Evolutionary conservation across 1,140 invertebrate species (phyloP), one percentile per base, ranked within the genome.

Genomic region (Calephelis virginiensis): DNA sequence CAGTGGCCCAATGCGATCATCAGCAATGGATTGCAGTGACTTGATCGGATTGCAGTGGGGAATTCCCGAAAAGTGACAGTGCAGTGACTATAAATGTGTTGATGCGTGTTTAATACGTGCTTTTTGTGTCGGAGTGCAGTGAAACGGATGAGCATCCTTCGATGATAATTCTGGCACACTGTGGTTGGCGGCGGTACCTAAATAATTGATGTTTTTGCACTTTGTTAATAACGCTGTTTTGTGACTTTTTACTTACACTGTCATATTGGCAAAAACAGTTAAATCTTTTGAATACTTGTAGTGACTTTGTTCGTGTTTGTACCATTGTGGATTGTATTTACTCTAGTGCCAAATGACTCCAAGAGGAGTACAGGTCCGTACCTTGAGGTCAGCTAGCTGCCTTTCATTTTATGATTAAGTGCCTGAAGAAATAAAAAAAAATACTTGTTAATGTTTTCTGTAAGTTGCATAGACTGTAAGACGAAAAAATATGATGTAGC

Each of bases 21-120:
- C 71, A 67, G 70, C 73, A 70, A 87, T 76, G 87, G 87, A 90
- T 90, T 90, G 87, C 87, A 90, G 87, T 90, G 87, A 78, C 77
- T 77, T 63, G 76, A 64, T 85, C 83, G 87, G 87, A 90, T 90
- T 90, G 87, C 87, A 90, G 88, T 90, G 88, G 80, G 86, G 76
- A 77, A 81, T 68, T 69, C 71, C 70, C 77, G 70, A 76, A 77
- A 70, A 86, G 85, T 90, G 86, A 84, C 64, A 84, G 88, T 89
- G 86, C 66, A 83, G 86, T 90, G 86, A 80, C 78, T 53, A 78
- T 69, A 69, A 61, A 73, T 82, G 85, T 90, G 80, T 73, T 77
- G 81, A 83, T 87, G 82, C 75, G 70, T 79, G 70, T 66, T 67
- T 69, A 72, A 71, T 74, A 66, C 74, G 76, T 78, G 76, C 66